Evolutionary conservation across 2,888 invertebrate genomes (phyloP), one percentile per base, ranked within the genome.

Genomic region (Cremastinae sp.): DNA sequence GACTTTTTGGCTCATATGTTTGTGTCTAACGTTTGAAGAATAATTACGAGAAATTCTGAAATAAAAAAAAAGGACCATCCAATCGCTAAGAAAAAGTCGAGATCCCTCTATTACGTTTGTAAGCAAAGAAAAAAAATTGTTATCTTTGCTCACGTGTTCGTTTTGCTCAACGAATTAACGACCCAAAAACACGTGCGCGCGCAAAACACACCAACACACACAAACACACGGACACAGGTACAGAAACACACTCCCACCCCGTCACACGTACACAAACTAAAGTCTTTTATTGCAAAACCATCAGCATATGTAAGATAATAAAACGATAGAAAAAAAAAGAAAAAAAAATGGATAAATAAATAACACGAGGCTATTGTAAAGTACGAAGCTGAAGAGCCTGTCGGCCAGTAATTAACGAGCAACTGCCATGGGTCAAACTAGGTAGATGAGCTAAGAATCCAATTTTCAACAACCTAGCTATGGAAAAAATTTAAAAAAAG

Each of bases 391-490:
- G 78, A 78, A 78, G 83, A 85, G 86, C 84, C 87, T 84, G 84
- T 86, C 87, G 87, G 87, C 85, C 85, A 85, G 86, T 87, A 85
- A 84, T 87, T 84, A 87, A 87, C 84, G 84, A 87, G 88, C 85
- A 86, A 88, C 88, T 88, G 88, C 88, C 88, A 88, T 87, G 86
- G 85, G 85, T 86, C 82, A 82, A 85, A 83, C 83, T 83, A 82
- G 82, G 76, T 86, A 88, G 86, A 86, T 81, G 83, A 86, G 87
- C 83, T 87, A 85, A 83, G 83, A 86, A 83, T 84, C 81, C 82
- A 87, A 86, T 87, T 87, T 87, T 84, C 79, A 87, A 83, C 81
- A 84, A 83, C 83, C 83, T 87, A 86, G 85, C 82, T 84, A 83
- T 84, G 83, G 82, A 84, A 72, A 78, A 71, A 49, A 75, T 56